phyloP scores from a whole-genome alignment of 2,888 invertebrate genomes.

The Idaea dimidiata region DNA sequence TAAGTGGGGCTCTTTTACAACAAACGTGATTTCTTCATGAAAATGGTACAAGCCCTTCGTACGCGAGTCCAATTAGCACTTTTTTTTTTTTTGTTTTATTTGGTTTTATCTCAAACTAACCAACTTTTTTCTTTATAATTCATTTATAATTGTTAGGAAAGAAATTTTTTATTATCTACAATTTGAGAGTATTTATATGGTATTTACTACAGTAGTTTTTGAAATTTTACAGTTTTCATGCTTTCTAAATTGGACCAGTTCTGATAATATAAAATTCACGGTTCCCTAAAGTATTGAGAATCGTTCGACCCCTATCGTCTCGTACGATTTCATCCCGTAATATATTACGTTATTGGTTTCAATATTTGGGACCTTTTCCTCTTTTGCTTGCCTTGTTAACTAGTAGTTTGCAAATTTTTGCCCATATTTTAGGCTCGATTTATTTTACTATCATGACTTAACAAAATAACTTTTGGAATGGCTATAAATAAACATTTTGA shows the following conservation, averaged over 20 bases:
- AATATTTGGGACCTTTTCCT: not conserved
- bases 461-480: not conserved
- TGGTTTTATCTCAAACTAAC: too few relatives aligned
- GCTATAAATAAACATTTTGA: not conserved
- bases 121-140: too few relatives aligned
- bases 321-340: not conserved
- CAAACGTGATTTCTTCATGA: too few relatives aligned
- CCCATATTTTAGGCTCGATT: not conserved
- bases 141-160: too few relatives aligned
- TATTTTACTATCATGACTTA: not conserved
- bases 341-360: not conserved
- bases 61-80: too few relatives aligned
- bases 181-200: too few relatives aligned
- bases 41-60: too few relatives aligned
- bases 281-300: not conserved
- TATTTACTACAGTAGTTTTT: too few relatives aligned
- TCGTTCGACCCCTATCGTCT: not conserved
- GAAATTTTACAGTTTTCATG: too few relatives aligned
- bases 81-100: too few relatives aligned
- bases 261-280: not conserved
- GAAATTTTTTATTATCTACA: too few relatives aligned
- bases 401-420: not conserved
- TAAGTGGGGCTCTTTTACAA: too few relatives aligned
- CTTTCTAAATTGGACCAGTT: not conserved
- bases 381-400: not conserved